Evolutionary conservation across 2,113 vertebrate species (phyloP).

Genomic region (Gallinago media): DNA sequence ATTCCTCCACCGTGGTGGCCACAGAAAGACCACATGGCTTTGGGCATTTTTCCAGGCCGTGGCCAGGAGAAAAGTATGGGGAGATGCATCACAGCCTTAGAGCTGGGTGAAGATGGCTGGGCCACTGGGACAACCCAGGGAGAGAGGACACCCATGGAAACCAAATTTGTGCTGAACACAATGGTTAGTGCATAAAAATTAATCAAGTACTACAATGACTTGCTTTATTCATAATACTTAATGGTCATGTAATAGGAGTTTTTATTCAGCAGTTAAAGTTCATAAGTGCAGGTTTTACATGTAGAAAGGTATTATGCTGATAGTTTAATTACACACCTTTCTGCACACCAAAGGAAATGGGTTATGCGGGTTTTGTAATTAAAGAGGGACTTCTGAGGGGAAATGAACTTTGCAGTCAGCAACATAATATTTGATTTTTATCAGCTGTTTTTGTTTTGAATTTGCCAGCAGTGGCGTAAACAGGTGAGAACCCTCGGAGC

Average conservation of each 20-base stretch:
- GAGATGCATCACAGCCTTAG: background rate
- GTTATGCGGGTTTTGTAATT: conserved; percentile 81
- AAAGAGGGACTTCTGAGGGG: conserved; percentile 76
- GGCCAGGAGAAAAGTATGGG: background rate
- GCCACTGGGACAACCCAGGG: background rate
- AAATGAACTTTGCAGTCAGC: conserved; percentile 75
- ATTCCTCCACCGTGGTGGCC: accelerated
- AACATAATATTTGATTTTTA: conserved; percentile 64
- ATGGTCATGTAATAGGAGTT: conserved; percentile 89
- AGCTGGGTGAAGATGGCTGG: background rate
- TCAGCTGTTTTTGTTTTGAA: conserved; percentile 75
- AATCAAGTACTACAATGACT: conserved; percentile 85
- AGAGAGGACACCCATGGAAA: conserved; percentile 18
- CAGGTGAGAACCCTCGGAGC: conserved; percentile 31
- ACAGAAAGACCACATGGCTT: accelerated
- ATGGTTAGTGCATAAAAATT: conserved; percentile 85
- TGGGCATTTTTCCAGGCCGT: background rate
- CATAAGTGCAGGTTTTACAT: conserved; percentile 84
- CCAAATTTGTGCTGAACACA: conserved; percentile 71
- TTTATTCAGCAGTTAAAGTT: conserved; percentile 90
- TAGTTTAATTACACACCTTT: conserved; percentile 89
- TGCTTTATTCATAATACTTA: conserved; percentile 87
- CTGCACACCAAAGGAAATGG: conserved; percentile 86
- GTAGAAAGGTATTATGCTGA: conserved; percentile 83
- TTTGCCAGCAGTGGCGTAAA: conserved; percentile 38